Evolutionary conservation across 1,140 invertebrate species (phyloP), one percentile per base, ranked within the genome.

Genomic region (Aphelinus atriplicis): DNA sequence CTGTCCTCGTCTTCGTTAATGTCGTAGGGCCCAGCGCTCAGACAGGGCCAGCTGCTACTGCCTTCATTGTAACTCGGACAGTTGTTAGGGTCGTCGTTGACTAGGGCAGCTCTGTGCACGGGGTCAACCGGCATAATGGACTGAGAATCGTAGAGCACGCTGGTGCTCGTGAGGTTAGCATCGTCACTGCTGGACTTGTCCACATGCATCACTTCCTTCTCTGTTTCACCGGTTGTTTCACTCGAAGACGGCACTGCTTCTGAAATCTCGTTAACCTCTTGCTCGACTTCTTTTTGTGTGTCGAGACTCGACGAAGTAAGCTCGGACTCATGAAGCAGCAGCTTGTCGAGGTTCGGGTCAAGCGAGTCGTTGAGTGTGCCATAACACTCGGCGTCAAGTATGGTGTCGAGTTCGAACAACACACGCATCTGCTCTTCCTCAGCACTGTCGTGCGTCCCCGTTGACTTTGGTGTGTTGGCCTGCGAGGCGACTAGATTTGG

Each of bases 341-440:
- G 74, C 9, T 67, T 67, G 9, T 75, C 43, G 3, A 70, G 1
- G 45, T 66, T 76, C 1, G 72, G 78, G 53, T 82, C 80, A 3
- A 80, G 61, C 55, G 82, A 82, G n/a, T 82, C 80, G 1, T 78
- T 81, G 45, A 83, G 69, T 5, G 82, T 83, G 4, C 82, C 80
- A 48, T 81, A 83, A 72, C 84, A 87, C 51, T 88, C 86, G 0
- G 86, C 86, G 62, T 87, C 86, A 1, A 88, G 76, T 42, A 88
- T 87, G 0, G 81, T 86, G 65, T 88, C 86, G 1, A 88, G 63
- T 56, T 87, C 86, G 10, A 86, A 78, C 46, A 88, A 77, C 69
- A 87, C 82, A 45, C 84, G 80, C 26, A 88, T 64, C 46, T 85
- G 86, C 68, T 88, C 85, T 62, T 88, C 86, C 67, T 88, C 86